These are phyloP conservation scores for Gastrophysa polygoni DNA, from an alignment of 2,888 invertebrate species.

Conservation along the genomic window DNA sequence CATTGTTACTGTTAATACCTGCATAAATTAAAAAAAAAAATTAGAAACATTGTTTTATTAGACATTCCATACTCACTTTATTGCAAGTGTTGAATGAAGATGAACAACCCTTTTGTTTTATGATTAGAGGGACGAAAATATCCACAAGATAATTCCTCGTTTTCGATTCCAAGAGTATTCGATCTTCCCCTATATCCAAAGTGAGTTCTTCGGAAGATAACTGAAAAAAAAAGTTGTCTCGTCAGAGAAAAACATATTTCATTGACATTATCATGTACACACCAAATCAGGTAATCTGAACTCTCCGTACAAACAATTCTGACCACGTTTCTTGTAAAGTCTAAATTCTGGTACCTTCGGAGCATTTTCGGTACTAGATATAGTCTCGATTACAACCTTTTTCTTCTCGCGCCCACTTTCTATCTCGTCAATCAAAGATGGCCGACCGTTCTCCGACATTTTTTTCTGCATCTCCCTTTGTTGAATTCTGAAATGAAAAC, in stretches of 20 bases:
- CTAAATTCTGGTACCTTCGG: slow-evolving; percentile 64
- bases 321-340: slow-evolving; percentile 64
- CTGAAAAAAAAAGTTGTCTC: slow-evolving; percentile 50
- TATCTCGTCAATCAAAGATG: slow-evolving; percentile 42
- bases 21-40: slow-evolving; percentile 36
- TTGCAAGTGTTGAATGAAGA: slow-evolving; percentile 62
- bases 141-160: slow-evolving; percentile 68
- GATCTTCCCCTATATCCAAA: slow-evolving; percentile 76
- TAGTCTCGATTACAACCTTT: slow-evolving; percentile 51
- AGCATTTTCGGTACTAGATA: slow-evolving; percentile 45
- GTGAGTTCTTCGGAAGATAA: slow-evolving; percentile 66
- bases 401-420: slow-evolving; percentile 29
- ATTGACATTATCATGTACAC: too few relatives aligned
- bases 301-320: slow-evolving; percentile 66
- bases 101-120: slow-evolving; percentile 64
- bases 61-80: slow-evolving; percentile 38
- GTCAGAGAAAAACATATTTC: too few relatives aligned
- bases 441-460: slow-evolving; percentile 42
- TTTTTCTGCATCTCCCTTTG: slow-evolving; percentile 67
- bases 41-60: not conserved
- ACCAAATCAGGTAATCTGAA: slow-evolving; percentile 67
- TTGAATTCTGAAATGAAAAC: slow-evolving; percentile 62
- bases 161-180: slow-evolving; percentile 70
- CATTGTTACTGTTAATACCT: slow-evolving; percentile 56
- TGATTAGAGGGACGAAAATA: slow-evolving; percentile 70